Evolutionary conservation across 2,888 invertebrate genomes (phyloP), one percentile per base, ranked within the genome.

Genomic region (Vesta saturnalis): DNA sequence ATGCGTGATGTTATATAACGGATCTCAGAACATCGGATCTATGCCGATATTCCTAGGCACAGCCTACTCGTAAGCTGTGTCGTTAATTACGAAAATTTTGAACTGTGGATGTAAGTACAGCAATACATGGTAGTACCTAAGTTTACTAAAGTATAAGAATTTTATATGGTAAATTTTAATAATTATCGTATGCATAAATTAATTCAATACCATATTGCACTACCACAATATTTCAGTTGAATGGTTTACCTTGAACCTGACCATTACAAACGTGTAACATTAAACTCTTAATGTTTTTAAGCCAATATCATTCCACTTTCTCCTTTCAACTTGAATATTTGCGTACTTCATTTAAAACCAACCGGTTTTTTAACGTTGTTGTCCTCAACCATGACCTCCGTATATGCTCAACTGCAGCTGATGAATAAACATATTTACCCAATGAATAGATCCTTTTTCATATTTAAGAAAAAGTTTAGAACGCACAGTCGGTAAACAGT

Each of bases 301-400:
- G n/a, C 18, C n/a, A n/a, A 19, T 22, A 2, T 21, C 54, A 54
- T 21, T 56, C 16, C 39, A 60, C 65, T 65, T 65, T 65, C 65
- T 65, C 65, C 65, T 59, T 52, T 35, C 35, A 54, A 39, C 8
- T 60, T 21, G 46, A 23, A 30, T 39, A 46, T 52, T 58, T 52
- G 43, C 15, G n/a, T 47, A 15, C n/a, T 19, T 49, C 49, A 30
- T 58, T 21, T 52, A 43, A 52, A 10, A 47, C 35, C 54, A 65
- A 65, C 65, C 54, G 65, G 65, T 65, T 65, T 43, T 57, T 10
- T 39, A 21, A 61, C 47, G 57, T 49, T 63, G 62, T 35, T 56
- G 61, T 35, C 67, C 67, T 67, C 63, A 67, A 58, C 62, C 67
- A 35, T 67, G 67, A 67, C 67, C 67, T 67, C 63, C 46, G 52